These are phyloP conservation scores for Columba guinea DNA, from an alignment of 2,797 vertebrate species.

Conservation along the genomic window DNA sequence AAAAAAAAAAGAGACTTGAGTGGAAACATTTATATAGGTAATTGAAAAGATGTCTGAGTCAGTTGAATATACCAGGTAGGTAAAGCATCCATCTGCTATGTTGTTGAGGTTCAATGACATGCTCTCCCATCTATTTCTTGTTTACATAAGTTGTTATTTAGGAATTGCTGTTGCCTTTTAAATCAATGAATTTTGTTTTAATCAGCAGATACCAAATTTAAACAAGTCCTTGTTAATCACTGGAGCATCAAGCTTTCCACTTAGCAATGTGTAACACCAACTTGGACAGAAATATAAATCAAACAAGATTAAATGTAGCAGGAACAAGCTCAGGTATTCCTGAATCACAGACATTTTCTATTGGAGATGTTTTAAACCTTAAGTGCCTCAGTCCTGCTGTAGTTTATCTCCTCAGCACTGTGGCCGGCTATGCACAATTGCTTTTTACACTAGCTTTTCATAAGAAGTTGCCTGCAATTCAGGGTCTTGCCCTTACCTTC, in stretches of 20 bases:
- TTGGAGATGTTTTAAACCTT: background rate
- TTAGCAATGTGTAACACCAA: background rate
- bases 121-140: background rate
- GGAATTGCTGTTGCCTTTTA: background rate
- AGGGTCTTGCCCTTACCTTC: constrained; percentile 11
- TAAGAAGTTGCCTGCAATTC: background rate
- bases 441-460: background rate
- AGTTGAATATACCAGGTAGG: background rate
- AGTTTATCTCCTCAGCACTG: background rate
- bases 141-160: background rate
- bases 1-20: background rate
- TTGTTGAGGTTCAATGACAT: rapidly evolving
- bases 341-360: background rate
- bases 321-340: background rate
- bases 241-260: background rate
- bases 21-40: background rate
- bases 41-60: background rate
- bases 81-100: background rate
- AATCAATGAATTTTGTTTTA: background rate
- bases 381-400: background rate
- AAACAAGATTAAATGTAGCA: background rate
- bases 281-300: background rate
- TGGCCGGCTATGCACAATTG: background rate
- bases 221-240: background rate
- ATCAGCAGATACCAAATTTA: background rate